Evolutionary conservation across 2,113 vertebrate genomes (phyloP).

Genomic region (Bos taurus): ARS-UCD2.0 NC_037344.1:16701501-16702000

Average conservation of each 20-base stretch:
- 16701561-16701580: background rate
- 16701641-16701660: background rate
- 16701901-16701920: background rate
- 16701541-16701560: background rate
- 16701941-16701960: background rate
- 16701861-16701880: background rate
- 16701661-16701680: background rate
- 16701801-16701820: background rate
- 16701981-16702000: background rate
- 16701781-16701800: background rate
- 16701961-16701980: background rate
- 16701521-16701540: background rate
- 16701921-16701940: background rate
- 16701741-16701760: background rate
- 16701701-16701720: background rate
- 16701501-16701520: background rate
- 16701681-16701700: background rate
- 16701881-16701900: background rate
- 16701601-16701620: background rate
- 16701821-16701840: background rate
- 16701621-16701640: background rate
- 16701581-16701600: background rate
- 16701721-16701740: background rate
- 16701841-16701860: background rate
- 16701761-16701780: background rate